Percentiles rank a stretch among this genome's conserved stretches.
phyloP scores from a whole-genome alignment of 2,888 invertebrate species.

The Tiphia femorata region DNA sequence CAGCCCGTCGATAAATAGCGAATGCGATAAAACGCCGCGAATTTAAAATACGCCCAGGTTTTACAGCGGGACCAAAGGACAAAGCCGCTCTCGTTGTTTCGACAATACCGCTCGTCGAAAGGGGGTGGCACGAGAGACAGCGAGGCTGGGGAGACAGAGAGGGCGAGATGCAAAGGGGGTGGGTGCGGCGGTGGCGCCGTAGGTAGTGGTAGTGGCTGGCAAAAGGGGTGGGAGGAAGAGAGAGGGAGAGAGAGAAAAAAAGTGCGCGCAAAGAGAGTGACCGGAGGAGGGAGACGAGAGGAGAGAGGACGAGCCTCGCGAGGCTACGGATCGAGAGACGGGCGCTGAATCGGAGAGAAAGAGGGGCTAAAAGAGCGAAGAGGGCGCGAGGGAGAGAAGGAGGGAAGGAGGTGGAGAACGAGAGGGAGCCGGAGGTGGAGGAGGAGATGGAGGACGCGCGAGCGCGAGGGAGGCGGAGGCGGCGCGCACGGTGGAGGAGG shows the following conservation, averaged over 20 bases:
- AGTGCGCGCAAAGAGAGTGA: neutral
- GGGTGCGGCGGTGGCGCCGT: neutral
- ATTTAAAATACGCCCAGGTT: slow-evolving; percentile 54
- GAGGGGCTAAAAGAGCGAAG: slow-evolving; percentile 2
- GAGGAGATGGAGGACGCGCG: slow-evolving; percentile 13
- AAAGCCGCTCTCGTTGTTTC: slow-evolving; percentile 55
- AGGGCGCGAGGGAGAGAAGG: slow-evolving; percentile 7
- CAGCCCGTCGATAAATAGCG: slow-evolving; percentile 53
- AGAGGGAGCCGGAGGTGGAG: slow-evolving; percentile 12
- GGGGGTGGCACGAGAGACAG: slow-evolving; percentile 29
- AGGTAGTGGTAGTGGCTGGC: slow-evolving; percentile 5
- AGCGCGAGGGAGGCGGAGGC: slow-evolving; percentile 23
- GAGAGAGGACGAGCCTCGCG: slow-evolving; percentile 3
- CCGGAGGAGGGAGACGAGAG: neutral
- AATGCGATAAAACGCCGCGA: slow-evolving; percentile 54
- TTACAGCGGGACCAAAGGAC: slow-evolving; percentile 54
- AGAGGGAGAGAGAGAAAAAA: slow-evolving; percentile 23
- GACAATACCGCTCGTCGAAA: slow-evolving; percentile 54
- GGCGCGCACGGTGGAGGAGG: slow-evolving; percentile 20
- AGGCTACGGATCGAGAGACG: too few species aligned
- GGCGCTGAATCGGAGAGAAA: slow-evolving; percentile 39
- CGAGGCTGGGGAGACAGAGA: slow-evolving; percentile 34
- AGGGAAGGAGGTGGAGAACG: slow-evolving; percentile 16
- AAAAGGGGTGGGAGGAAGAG: slow-evolving; percentile 21
- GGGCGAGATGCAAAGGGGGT: slow-evolving; percentile 7